Evolutionary conservation across 2,113 vertebrate genomes (phyloP).

Genomic region (Petrocephalus zakoni): DNA sequence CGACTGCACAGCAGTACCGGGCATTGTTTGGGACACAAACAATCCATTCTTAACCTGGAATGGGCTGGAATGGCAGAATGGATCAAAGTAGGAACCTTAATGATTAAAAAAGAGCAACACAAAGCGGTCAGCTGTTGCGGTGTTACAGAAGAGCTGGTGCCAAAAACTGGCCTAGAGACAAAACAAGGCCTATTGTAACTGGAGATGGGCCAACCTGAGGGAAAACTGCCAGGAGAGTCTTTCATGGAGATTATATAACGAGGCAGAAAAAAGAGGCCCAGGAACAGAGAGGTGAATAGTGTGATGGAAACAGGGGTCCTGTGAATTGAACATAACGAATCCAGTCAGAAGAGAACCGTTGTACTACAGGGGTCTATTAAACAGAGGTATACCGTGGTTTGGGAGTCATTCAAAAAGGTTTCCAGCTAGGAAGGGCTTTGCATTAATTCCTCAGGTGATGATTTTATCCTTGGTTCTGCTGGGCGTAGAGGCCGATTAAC

Average conservation of each 20-base stretch:
- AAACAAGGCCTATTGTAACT: slow-evolving; percentile 35
- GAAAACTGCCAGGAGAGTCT: slow-evolving; percentile 22
- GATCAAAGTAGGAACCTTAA: slow-evolving; percentile 28
- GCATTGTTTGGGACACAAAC: background rate
- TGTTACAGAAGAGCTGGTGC: slow-evolving; percentile 24
- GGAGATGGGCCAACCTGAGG: slow-evolving; percentile 33
- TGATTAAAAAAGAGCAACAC: slow-evolving; percentile 24
- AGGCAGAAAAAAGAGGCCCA: slow-evolving; percentile 27
- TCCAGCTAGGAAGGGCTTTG: background rate
- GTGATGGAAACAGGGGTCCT: slow-evolving; percentile 27
- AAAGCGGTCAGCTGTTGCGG: slow-evolving; percentile 34
- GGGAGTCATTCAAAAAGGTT: background rate
- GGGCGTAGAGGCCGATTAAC: background rate
- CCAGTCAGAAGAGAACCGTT: slow-evolving; percentile 26
- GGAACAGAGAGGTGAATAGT: slow-evolving; percentile 15
- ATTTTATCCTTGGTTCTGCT: background rate
- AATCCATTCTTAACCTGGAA: background rate
- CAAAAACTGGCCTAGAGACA: slow-evolving; percentile 26
- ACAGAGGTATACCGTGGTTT: background rate
- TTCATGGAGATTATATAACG: slow-evolving; percentile 41
- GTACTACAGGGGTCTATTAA: slow-evolving; percentile 22
- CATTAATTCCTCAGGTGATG: background rate
- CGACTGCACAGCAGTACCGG: background rate
- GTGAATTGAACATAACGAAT: slow-evolving; percentile 36
- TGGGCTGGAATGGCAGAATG: background rate